These are phyloP conservation scores for Passer domesticus DNA, from an alignment of 2,113 vertebrate species.

Conservation along the genomic window DNA sequence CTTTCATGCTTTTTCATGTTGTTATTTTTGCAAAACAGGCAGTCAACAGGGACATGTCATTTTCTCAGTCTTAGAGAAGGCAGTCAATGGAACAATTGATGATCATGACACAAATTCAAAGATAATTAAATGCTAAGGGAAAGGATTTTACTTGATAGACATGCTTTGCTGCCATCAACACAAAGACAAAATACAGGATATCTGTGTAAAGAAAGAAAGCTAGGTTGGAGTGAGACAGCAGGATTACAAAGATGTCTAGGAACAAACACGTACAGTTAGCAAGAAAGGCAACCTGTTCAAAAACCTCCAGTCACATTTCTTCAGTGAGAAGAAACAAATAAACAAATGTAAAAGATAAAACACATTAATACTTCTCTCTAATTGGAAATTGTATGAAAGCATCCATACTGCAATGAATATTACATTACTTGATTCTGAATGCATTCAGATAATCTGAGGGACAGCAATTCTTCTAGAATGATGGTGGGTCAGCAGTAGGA, in stretches of 20 bases:
- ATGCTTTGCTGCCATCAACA: not conserved
- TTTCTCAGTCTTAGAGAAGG: not conserved
- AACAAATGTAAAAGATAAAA: not conserved
- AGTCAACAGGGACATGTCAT: not conserved
- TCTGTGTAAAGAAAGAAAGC: not conserved
- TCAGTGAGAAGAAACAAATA: not conserved
- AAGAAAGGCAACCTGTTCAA: not conserved
- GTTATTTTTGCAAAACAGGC: not conserved
- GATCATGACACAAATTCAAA: not conserved
- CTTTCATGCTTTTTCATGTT: not conserved
- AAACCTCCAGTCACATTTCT: not conserved
- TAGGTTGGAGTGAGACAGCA: not conserved
- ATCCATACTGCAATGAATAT: not conserved
- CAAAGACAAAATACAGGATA: not conserved
- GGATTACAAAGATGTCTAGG: not conserved
- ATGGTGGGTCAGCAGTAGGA: not conserved
- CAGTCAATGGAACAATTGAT: not conserved
- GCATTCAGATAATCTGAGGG: not conserved
- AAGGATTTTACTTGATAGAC: not conserved
- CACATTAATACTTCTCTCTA: not conserved
- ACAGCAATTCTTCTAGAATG: not conserved
- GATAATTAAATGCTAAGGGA: not conserved
- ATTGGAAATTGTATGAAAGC: not conserved
- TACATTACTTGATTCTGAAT: accelerated
- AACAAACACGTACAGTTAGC: not conserved